Base-by-base conservation (phyloP, 2,888 invertebrate species). In the Adela reaumurella region DNA sequence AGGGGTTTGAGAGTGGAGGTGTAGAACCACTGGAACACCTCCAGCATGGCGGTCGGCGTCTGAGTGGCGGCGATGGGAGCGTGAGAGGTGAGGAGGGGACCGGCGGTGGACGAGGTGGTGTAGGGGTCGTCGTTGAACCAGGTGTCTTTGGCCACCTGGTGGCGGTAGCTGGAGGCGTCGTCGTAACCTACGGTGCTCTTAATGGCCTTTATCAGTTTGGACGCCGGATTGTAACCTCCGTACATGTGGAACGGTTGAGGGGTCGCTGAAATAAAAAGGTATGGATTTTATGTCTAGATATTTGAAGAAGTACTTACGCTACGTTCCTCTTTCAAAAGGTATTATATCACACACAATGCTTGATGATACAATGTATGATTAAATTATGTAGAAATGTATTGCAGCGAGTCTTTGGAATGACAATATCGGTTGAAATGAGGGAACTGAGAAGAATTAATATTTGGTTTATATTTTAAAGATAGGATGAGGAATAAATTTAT, bases 81-180 rank as follows among this genome's bases (percentile, higher is more conserved):
- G 55, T 73, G 71, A 54, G 72, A 65, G 48, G 74, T 70, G 58
- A 74, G 63, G 11, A 64, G 58, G 55, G 81, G 70, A 53, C 73
- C 64, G 51, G 70, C 65, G 56, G 70, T 66, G 49, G 77, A 73
- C 51, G 74, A 71, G 43, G 62, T 54, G 55, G 78, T 78, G 58
- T 80, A 77, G 55, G 81, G 80, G 59, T 79, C 70, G 61, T 80
- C 78, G 55, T 81, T 78, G 46, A 74, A 76, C 78, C 77, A 79
- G 54, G 65, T 61, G 58, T 74, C 74, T 65, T 71, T 68, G 53
- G 59, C 67, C 53, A 70, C 74, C 52, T 65, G 54, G 46, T 51
- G 68, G 59, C 67, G 71, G 56, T 68, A 74, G 59, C 63, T 65
- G 64, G 66, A 64, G 52, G 68, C 70, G 52, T 67, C 69, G 54